A percentile compares a stretch with the other conserved stretches of the same genome.
phyloP scores from a whole-genome alignment of 2,888 invertebrate genomes.

The Drosophila neotestacea region DNA sequence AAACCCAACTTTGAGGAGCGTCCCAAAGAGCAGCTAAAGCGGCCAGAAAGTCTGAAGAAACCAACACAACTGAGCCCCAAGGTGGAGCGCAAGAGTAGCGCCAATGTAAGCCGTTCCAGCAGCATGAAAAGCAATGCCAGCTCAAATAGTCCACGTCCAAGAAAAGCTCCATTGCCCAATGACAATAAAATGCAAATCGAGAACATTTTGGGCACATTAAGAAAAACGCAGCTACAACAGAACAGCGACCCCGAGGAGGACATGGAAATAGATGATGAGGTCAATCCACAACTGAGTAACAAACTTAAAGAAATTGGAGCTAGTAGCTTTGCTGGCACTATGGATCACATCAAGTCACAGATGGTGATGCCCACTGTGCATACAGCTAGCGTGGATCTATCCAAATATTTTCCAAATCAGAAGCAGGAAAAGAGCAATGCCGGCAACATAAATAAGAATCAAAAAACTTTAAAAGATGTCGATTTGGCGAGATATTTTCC shows the following conservation, averaged over 20 bases:
- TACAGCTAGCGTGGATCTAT: conserved; percentile 79
- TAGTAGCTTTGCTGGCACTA: conserved; percentile 84
- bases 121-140: conserved; percentile 69
- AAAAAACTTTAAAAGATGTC: conserved; percentile 84
- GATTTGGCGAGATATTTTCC: conserved; percentile 85
- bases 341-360: conserved; percentile 84
- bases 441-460: conserved; percentile 82
- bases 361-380: conserved; percentile 82
- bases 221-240: conserved; percentile 59
- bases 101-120: conserved; percentile 67
- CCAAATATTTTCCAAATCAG: conserved; percentile 85
- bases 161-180: conserved; percentile 33
- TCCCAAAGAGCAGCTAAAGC: conserved; percentile 59
- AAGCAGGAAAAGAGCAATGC: conserved; percentile 79
- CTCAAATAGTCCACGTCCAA: conserved; percentile 53
- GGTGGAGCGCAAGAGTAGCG: conserved; percentile 51
- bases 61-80: conserved; percentile 53
- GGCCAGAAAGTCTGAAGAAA: conserved; percentile 50
- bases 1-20: conserved; percentile 71
- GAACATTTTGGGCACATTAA: conserved; percentile 76
- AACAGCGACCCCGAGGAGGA: conserved; percentile 61
- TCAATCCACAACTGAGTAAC: conserved; percentile 68
- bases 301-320: conserved; percentile 84
- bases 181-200: conserved; percentile 79
- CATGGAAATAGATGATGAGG: conserved; percentile 69